Evolutionary conservation across 2,113 vertebrate genomes (phyloP), one percentile per base, ranked within the genome.

Genomic region (Heterocephalus glaber): DNA sequence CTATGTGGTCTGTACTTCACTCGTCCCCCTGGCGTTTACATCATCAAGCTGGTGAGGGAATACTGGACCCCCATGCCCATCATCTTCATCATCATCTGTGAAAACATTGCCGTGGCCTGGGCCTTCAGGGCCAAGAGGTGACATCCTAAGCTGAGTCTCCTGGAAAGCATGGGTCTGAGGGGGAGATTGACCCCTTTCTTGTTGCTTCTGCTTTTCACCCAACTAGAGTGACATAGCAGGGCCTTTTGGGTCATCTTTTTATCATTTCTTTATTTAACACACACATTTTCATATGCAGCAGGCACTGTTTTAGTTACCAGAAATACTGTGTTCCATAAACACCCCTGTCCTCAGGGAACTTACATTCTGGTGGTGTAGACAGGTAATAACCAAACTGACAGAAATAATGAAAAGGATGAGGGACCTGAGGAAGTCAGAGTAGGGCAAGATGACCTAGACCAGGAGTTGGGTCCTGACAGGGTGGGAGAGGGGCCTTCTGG

Each of bases 91-190:
- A 97, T 99, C 84, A 95, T 98, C 2, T 98, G 99, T 47, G 99
- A 99, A 97, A 99, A 98, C 47, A 52, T 99, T 92, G 98, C 99
- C 4, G 98, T 99, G 54, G 98, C 98, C 22, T 99, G 99, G 99
- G 83, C 99, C 4, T 99, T 98, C 2, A 99, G 99, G n/a, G 98
- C 99, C 1, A 99, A 98, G 86, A 99, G 99, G 99, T 99, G 68
- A 95, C 61, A n/a, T 7, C 10, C 2, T 63, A 26, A 14, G 60
- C 12, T 24, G 8, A 63, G 16, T 8, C 26, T 86, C 44, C 60
- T 22, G 81, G 52, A 61, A 13, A 60, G 20, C 26, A 26, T 72
- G 84, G 80, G 33, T 77, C 47, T 66, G 0, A 61, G 58, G 92
- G 68, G 68, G 74, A 92, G 58, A 28, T 10, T 63, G 70, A 92